Percentiles rank a stretch among this genome's conserved stretches.
Conservation (phyloP, 2,113 vertebrate genomes). For the Morone chrysops region DNA sequence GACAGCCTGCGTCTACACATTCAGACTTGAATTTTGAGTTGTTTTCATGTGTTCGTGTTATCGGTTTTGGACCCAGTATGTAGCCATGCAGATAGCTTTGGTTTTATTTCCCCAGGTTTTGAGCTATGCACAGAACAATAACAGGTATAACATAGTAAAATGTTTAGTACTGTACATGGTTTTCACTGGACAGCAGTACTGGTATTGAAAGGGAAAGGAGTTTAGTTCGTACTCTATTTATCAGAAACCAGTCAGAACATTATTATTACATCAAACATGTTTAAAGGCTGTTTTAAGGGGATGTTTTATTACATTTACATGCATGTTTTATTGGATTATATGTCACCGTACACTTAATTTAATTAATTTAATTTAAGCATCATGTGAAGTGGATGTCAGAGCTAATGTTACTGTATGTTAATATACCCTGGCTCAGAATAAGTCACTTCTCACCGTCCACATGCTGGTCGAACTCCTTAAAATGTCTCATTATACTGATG, state of each 20-base stretch:
- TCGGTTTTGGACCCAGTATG: too few species aligned
- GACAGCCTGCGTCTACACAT: too few species aligned
- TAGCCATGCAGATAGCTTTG: too few species aligned
- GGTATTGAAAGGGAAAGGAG: neutral
- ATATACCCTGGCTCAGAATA: neutral
- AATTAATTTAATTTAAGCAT: slow-evolving; percentile 10
- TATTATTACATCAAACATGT: slow-evolving; percentile 3
- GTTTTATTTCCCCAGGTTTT: too few species aligned
- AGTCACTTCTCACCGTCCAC: neutral
- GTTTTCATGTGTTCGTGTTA: too few species aligned
- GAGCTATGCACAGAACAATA: too few species aligned
- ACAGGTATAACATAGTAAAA: too few species aligned
- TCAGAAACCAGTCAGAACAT: neutral
- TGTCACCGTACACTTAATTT: neutral
- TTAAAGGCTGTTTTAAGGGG: neutral
- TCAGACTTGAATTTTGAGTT: neutral
- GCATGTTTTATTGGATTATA: neutral
- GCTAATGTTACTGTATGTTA: neutral
- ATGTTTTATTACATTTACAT: slow-evolving; percentile 24
- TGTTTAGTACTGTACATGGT: too few species aligned
- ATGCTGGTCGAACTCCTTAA: neutral
- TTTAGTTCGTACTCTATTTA: neutral
- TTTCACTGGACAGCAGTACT: too few species aligned
- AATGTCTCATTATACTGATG: too few species aligned
- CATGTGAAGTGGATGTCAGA: neutral